Base-by-base conservation (phyloP, 1,140 invertebrate genomes). In the Temnothorax curvispinosus region DNA sequence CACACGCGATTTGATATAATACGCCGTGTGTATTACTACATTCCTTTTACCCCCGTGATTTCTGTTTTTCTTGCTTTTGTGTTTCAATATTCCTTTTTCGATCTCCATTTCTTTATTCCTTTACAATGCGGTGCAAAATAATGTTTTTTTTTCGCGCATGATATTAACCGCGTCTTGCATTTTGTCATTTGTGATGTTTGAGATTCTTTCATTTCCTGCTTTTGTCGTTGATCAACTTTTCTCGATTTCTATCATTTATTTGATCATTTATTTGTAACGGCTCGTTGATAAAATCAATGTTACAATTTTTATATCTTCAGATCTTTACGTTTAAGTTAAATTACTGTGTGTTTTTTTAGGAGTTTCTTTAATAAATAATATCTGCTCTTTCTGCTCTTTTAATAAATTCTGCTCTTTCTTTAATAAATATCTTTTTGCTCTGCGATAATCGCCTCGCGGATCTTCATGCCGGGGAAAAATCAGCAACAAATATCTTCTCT, bases 391-490 rank as follows among this genome's bases (percentile, higher is more conserved):
- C 21, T 21, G 21, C 21, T 21, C 21, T 21, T 21, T 21, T 21
- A 21, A 21, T 21, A 21, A 21, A 21, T 21, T 21, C 21, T 21
- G 21, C 21, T 21, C 11, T 67, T 15, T 44, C 50, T 18, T n/a
- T 38, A 27, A 27, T 27, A 27, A 27, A 27, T 27, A 27, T 27
- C 15, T 13, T 69, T 21, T n/a, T 27, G 27, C 47, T 60, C 75
- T 67, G 62, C 71, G 54, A 58, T 87, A 75, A 87, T 90, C 81
- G 85, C 18, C 54, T 8, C 50, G n/a, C 54, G 47, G 60, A 91
- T 93, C 85, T 86, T 86, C 71, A 85, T 82, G 65, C 72, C 76
- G 62, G 44, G 56, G 77, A 58, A 35, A 69, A 60, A 38, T 15
- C 64, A 60, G 44, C 69, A 58, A 58, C 44, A 58, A 38, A 69